A percentile compares a stretch with the other conserved stretches of the same genome.
Evolutionary conservation across 2,888 invertebrate species (phyloP).

Genomic region (Brachyopa scutellaris): DNA sequence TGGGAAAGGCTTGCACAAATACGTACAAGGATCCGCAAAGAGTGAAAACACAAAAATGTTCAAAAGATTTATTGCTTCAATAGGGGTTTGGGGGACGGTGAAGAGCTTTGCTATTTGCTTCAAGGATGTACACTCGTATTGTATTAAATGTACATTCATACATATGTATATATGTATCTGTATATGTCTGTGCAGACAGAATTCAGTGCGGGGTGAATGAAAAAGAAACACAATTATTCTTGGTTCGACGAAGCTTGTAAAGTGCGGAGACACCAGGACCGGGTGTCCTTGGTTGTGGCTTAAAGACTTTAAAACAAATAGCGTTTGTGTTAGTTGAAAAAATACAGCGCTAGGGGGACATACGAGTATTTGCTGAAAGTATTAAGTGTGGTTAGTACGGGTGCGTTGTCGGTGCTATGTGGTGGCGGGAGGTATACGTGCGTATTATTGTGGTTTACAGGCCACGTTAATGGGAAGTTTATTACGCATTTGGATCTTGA

Average conservation of each 20-base stretch:
- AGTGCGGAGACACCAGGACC: slow-evolving; percentile 41
- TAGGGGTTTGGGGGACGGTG: not conserved
- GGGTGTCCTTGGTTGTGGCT: slow-evolving; percentile 36
- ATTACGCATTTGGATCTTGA: too few relatives aligned
- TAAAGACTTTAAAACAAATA: slow-evolving; percentile 46
- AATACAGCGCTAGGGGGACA: not conserved
- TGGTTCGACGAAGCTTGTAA: slow-evolving; percentile 13
- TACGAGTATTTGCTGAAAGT: not conserved
- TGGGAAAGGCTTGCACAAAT: slow-evolving; percentile 3
- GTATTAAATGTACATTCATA: too few relatives aligned
- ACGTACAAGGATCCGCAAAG: slow-evolving; percentile 23
- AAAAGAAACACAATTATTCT: slow-evolving; percentile 8
- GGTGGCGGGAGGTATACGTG: slow-evolving; percentile 22
- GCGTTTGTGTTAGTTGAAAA: slow-evolving; percentile 3
- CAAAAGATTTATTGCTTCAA: slow-evolving; percentile 60
- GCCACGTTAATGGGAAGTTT: too few relatives aligned
- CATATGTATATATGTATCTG: too few relatives aligned
- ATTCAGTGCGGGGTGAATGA: not conserved
- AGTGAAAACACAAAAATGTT: slow-evolving; percentile 26
- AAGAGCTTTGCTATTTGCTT: slow-evolving; percentile 30
- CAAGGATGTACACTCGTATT: slow-evolving; percentile 45
- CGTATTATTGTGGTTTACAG: not conserved
- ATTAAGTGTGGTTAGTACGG: not conserved
- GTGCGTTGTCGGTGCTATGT: not conserved
- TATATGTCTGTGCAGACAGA: slow-evolving; percentile 10